Conservation (phyloP, 2,797 vertebrate genomes). For the Peromyscus eremicus region DNA sequence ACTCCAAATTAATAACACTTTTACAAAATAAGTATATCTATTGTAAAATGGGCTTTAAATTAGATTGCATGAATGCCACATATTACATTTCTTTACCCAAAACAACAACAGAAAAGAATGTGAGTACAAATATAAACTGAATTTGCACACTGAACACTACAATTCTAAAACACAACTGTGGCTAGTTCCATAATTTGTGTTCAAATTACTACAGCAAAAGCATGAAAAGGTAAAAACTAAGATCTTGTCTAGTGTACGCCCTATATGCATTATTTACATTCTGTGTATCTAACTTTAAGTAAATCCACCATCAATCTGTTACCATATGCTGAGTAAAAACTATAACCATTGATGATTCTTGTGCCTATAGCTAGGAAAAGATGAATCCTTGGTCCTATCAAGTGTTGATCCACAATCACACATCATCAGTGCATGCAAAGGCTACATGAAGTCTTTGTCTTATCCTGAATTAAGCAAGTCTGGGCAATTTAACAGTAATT, state of each 20-base stretch:
- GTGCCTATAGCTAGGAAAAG: not conserved
- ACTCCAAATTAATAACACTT: not conserved
- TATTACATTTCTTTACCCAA: not conserved
- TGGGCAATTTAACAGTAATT: not conserved
- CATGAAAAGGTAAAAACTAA: not conserved
- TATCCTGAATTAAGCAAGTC: not conserved
- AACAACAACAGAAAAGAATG: not conserved
- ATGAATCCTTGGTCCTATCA: not conserved
- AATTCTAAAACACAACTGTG: not conserved
- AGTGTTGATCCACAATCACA: not conserved
- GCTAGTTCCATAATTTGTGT: not conserved
- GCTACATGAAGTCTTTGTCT: not conserved
- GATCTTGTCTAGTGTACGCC: not conserved
- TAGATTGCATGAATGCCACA: not conserved
- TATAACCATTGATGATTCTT: not conserved
- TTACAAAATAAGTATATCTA: not conserved
- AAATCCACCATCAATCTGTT: not conserved
- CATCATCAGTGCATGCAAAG: fast-evolving
- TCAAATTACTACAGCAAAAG: not conserved
- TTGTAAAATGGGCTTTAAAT: not conserved
- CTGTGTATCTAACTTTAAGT: not conserved
- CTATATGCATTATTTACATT: not conserved
- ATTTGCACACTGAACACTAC: not conserved
- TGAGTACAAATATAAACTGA: not conserved
- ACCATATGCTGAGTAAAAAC: not conserved